Conservation (phyloP, 2,113 vertebrate species). For the western clawed frog (Xenopus tropicalis) region DNA sequence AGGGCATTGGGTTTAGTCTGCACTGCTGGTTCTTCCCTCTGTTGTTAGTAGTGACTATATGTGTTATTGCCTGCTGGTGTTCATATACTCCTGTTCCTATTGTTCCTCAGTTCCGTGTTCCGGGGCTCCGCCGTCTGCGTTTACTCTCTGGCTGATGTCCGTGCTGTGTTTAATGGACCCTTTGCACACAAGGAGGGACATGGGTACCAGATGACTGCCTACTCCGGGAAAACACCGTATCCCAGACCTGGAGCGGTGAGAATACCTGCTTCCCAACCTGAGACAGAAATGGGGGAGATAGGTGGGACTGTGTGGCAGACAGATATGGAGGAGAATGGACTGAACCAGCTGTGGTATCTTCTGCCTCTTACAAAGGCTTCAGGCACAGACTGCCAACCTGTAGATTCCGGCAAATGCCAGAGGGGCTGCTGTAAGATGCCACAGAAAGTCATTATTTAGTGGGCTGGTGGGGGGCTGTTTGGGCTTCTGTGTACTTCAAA, state of each 20-base stretch:
- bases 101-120: slow-evolving; percentile 70
- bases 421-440: no score
- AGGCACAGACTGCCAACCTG: no score
- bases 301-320: background rate
- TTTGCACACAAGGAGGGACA: slow-evolving; percentile 81
- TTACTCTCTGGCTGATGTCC: slow-evolving; percentile 80
- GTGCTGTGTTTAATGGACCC: slow-evolving; percentile 79
- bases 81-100: slow-evolving; percentile 30
- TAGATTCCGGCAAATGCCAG: no score
- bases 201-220: slow-evolving; percentile 79
- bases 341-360: background rate
- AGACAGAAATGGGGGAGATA: background rate
- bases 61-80: slow-evolving; percentile 4
- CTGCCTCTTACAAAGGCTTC: background rate
- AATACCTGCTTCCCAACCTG: background rate
- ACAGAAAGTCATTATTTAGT: no score
- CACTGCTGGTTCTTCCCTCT: no score
- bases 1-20: no score
- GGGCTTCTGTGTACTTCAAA: no score
- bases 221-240: slow-evolving; percentile 78
- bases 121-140: slow-evolving; percentile 80
- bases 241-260: slow-evolving; percentile 75
- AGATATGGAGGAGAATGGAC: background rate
- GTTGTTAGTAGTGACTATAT: background rate
- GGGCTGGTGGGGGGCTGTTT: no score